A percentile compares a stretch with the other conserved stretches of the same genome.
Evolutionary conservation across 2,113 vertebrate genomes (phyloP).

Genomic region (Pitta sordida): DNA sequence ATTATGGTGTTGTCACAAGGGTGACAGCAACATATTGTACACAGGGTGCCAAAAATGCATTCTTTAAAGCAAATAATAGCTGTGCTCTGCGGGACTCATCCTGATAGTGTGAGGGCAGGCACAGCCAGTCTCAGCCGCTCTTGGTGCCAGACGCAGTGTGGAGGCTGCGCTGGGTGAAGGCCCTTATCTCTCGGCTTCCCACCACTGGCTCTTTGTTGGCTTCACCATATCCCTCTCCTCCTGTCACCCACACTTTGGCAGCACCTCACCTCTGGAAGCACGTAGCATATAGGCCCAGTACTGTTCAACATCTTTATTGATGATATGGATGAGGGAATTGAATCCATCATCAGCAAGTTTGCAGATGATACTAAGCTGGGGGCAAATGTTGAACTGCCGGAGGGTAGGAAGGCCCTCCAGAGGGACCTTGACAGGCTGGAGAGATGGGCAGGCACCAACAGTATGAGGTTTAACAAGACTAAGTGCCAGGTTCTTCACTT

Average conservation of each 20-base stretch:
- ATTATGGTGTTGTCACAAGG: neutral
- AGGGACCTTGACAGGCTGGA: no score
- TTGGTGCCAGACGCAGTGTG: rapidly evolving
- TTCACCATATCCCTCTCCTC: neutral
- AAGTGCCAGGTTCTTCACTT: no score
- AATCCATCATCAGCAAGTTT: no score
- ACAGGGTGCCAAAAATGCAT: neutral
- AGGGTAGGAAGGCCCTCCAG: no score
- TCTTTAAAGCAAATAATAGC: neutral
- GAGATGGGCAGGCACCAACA: no score
- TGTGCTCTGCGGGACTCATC: rapidly evolving
- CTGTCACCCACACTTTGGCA: neutral
- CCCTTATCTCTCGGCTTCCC: neutral
- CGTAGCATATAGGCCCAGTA: no score
- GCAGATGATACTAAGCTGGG: no score
- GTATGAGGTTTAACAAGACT: no score
- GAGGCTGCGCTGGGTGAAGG: neutral
- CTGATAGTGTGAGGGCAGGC: neutral
- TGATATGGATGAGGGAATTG: no score
- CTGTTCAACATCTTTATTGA: no score
- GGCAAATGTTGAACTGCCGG: no score
- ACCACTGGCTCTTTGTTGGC: rapidly evolving
- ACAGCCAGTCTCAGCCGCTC: neutral
- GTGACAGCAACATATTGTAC: neutral
- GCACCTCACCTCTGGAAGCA: neutral